Percentiles rank a stretch among this genome's conserved stretches.
Evolutionary conservation across 2,797 vertebrate genomes (phyloP).

Genomic region (Lacerta bilineata): DNA sequence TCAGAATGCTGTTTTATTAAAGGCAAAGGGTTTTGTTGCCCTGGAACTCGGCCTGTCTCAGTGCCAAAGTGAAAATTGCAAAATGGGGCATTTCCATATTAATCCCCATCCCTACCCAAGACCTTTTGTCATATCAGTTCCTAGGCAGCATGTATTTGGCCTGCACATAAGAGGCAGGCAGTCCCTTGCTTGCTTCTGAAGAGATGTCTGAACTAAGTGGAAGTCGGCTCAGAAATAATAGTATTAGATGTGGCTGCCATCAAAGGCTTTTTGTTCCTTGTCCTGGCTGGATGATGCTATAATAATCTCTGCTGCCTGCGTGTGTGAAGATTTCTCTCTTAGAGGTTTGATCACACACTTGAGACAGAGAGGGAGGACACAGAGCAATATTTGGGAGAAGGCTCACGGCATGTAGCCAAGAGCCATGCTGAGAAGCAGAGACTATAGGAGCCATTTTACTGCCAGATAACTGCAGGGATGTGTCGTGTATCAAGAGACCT

Average conservation of each 20-base stretch:
- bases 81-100: not conserved
- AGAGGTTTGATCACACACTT: constrained; percentile 22
- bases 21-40: not conserved
- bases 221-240: constrained; percentile 19
- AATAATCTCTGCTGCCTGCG: not conserved
- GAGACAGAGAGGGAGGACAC: not conserved
- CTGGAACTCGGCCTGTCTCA: not conserved
- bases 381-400: constrained; percentile 15
- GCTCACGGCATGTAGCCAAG: not conserved
- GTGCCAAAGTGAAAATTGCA: not conserved
- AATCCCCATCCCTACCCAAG: not conserved
- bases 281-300: not conserved
- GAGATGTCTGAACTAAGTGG: not conserved
- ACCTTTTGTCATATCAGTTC: not conserved
- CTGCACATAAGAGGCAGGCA: not conserved
- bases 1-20: not conserved
- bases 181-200: not conserved
- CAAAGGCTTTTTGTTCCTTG: constrained; percentile 21
- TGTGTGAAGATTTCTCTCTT: constrained; percentile 20
- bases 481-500: not conserved
- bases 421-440: constrained; percentile 14
- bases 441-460: not conserved
- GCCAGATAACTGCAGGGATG: not conserved
- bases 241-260: constrained; percentile 23
- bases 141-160: not conserved